Percentiles rank a stretch among this genome's conserved stretches.
Conservation (phyloP, 1,140 invertebrate species). For the Pseudomyrmex sp. region DNA sequence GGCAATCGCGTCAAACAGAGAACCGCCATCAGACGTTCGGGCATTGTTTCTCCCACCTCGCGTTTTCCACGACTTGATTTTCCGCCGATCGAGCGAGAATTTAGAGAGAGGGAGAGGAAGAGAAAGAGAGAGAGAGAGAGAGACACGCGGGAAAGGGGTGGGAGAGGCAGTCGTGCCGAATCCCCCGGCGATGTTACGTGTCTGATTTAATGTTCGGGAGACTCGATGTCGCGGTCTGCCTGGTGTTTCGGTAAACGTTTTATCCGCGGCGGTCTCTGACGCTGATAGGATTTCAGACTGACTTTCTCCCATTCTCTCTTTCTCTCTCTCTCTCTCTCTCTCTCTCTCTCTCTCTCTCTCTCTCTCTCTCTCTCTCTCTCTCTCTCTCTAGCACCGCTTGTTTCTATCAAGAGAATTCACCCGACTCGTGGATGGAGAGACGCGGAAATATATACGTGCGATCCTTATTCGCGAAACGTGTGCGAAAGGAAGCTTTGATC, state of each 20-base stretch:
- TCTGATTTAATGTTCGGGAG: conserved; percentile 58
- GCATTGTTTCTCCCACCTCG: neutral
- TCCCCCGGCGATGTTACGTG: conserved; percentile 55
- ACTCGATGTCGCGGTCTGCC: conserved; percentile 53
- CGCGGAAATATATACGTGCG: conserved; percentile 17
- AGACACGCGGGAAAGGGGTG: too few relatives aligned
- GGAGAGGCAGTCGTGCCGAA: conserved; percentile 31
- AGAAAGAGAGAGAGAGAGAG: too few relatives aligned
- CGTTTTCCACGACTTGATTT: conserved; percentile 15
- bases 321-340: neutral
- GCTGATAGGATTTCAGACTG: conserved; percentile 53
- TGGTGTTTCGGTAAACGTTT: conserved; percentile 58
- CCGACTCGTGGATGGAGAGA: conserved; percentile 16
- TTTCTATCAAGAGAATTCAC: neutral
- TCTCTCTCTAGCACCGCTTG: neutral
- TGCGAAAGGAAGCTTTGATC: conserved; percentile 4
- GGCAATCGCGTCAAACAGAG: neutral
- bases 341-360: neutral
- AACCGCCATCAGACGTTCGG: neutral
- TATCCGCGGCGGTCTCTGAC: conserved; percentile 47
- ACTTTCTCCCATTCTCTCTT: neutral
- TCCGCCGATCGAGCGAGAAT: conserved; percentile 20
- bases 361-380: too few relatives aligned
- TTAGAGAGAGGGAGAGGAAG: neutral
- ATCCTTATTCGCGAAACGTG: conserved; percentile 28